A percentile compares a stretch with the other conserved stretches of the same genome.
Conservation (phyloP, 2,797 vertebrate genomes). For the Heteromormyrus szaboi region DNA sequence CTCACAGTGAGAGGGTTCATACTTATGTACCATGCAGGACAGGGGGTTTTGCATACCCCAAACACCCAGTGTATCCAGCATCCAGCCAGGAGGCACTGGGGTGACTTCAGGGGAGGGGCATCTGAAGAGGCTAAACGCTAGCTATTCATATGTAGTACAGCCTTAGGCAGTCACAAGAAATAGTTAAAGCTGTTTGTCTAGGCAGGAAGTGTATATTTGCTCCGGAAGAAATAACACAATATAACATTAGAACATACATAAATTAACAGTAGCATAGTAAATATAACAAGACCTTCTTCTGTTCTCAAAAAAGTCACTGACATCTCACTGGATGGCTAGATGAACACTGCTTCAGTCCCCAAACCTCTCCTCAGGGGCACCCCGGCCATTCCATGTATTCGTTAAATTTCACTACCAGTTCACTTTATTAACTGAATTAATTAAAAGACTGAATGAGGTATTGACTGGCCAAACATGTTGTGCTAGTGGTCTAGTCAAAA, state of each 20-base stretch:
- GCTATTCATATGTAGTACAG: not conserved
- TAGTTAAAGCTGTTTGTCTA: not conserved
- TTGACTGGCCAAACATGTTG: not conserved
- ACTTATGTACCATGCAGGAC: not conserved
- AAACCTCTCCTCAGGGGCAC: not conserved
- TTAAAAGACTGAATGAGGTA: not conserved
- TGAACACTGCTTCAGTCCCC: not conserved
- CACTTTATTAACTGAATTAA: not conserved
- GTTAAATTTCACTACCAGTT: not conserved
- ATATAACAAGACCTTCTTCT: not conserved
- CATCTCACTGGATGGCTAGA: not conserved
- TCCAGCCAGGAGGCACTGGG: not conserved
- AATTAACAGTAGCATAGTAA: not conserved
- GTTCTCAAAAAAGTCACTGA: not conserved
- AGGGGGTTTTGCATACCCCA: not conserved
- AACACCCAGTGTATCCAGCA: not conserved
- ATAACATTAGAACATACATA: not conserved
- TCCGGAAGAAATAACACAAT: not conserved
- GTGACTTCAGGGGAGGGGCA: not conserved
- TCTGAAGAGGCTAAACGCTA: not conserved
- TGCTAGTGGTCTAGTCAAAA: not conserved
- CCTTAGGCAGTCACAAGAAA: not conserved
- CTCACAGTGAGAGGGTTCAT: not conserved
- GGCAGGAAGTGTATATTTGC: not conserved
- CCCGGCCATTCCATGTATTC: not conserved